Base-by-base conservation (phyloP, 2,888 invertebrate species). In the Drosophila paranaensis region DNA sequence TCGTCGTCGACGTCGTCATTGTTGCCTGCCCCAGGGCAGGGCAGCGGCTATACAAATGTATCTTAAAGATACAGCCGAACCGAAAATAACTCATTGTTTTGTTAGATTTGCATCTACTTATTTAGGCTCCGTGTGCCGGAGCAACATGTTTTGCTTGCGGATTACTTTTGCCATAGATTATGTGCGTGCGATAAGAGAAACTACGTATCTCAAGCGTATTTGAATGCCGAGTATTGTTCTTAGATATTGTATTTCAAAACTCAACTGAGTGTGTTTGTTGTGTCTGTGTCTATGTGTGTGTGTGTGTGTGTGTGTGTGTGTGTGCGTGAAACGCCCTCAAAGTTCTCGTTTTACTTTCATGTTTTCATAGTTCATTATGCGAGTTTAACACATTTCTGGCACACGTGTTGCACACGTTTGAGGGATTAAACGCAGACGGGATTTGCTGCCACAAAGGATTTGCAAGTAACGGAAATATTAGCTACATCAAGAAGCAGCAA, bases 401-500 rank as follows among this genome's bases (percentile, higher is more conserved):
- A 78, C 82, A 79, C 77, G 78, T 79, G 78, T 73, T 82, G 75
- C 82, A 83, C 81, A 82, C 82, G 78, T 75, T 73, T 74, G 45
- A 58, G 70, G 66, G 66, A 82, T 82, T 74, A 72, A 56, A 20
- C 53, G 30, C 16, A 43, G 55, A 39, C 48, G 13, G 64, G 71
- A 62, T 65, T 68, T 63, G 50, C 42, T 51, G 48, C 40, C 48
- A 53, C 63, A 53, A 46, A 57, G 71, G 54, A 64, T 74, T 71
- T 66, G 48, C 71, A 73, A 74, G 73, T 62, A 77, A 69, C 63
- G 70, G 57, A 77, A 67, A 73, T 74, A 77, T 79, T 77, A 79
- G 68, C 73, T 68, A 66, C 68, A 71, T 77, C 77, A 56, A 48
- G 48, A 16, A 11, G 33, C 11, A 6, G 45, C 2, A 6, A 6